Evolutionary conservation across 2,888 invertebrate species (phyloP).

Genomic region (Dicranocentrus wangi): DNA sequence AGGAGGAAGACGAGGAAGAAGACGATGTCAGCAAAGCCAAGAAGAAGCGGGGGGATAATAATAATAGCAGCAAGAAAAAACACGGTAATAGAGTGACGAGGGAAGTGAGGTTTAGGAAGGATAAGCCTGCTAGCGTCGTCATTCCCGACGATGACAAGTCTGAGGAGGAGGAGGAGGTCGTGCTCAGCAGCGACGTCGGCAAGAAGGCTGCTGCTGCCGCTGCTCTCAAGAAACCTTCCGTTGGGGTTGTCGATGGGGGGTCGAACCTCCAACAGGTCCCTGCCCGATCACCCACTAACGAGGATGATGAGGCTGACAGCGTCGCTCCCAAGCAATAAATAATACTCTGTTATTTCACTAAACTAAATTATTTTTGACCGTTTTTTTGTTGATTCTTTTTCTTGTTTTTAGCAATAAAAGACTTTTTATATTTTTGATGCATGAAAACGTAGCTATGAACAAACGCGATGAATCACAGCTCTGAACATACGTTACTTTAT

Average conservation of each 20-base stretch:
- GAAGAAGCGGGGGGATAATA: constrained; percentile 68
- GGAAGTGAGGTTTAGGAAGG: constrained; percentile 26
- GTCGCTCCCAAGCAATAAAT: too few species aligned
- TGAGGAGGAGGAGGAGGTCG: neutral
- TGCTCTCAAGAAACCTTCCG: neutral
- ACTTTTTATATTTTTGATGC: too few species aligned
- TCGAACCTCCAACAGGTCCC: constrained; percentile 45
- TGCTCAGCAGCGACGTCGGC: too few species aligned
- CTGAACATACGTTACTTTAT: too few species aligned
- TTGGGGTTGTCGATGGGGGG: too few species aligned
- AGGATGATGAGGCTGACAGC: constrained; percentile 65
- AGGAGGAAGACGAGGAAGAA: constrained; percentile 50
- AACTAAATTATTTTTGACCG: neutral
- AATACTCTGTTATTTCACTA: too few species aligned
- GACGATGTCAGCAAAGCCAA: constrained; percentile 44
- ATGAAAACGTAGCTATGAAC: too few species aligned
- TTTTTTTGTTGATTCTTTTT: neutral
- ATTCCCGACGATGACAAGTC: constrained; percentile 11
- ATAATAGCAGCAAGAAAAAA: neutral
- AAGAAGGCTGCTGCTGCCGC: neutral
- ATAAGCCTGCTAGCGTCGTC: neutral
- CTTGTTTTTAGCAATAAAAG: too few species aligned
- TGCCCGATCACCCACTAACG: constrained; percentile 60
- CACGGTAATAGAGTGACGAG: constrained; percentile 21
- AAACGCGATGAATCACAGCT: too few species aligned